A percentile compares a stretch with the other conserved stretches of the same genome.
Conservation (phyloP, 2,888 invertebrate genomes). For the Lasioglossum villosulum region DNA sequence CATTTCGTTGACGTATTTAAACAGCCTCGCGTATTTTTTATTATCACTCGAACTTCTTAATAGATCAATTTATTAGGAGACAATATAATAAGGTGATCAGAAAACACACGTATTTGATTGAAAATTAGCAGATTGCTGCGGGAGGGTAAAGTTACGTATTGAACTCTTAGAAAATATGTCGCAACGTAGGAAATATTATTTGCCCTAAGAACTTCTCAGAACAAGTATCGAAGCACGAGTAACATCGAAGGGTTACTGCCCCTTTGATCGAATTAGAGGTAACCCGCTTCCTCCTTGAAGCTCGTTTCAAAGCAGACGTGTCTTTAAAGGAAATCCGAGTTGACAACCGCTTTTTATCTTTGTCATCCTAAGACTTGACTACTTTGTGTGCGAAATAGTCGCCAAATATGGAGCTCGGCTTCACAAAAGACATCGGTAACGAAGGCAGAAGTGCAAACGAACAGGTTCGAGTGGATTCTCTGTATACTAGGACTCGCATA, state of each 20-base stretch:
- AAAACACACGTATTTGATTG: neutral
- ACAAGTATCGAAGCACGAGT: slow-evolving; percentile 15
- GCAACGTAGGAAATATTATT: neutral
- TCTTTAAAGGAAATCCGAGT: slow-evolving; percentile 28
- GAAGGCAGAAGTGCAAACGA: slow-evolving; percentile 31
- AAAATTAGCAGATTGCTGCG: neutral
- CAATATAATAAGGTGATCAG: neutral
- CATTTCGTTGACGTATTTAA: neutral
- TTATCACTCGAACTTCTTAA: neutral
- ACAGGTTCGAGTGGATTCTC: slow-evolving; percentile 32
- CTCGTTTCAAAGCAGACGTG: slow-evolving; percentile 25
- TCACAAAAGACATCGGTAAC: slow-evolving; percentile 30
- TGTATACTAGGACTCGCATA: slow-evolving; percentile 43
- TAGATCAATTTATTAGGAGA: neutral
- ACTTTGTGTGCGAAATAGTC: slow-evolving; percentile 38
- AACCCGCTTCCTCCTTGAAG: slow-evolving; percentile 21
- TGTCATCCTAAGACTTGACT: slow-evolving; percentile 22
- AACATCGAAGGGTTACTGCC: slow-evolving; percentile 1
- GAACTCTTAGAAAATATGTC: neutral
- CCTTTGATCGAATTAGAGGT: slow-evolving; percentile 10
- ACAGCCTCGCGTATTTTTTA: neutral
- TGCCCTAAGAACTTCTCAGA: neutral
- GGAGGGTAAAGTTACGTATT: neutral
- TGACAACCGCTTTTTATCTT: slow-evolving; percentile 22
- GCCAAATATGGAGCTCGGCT: slow-evolving; percentile 33